Base-by-base conservation (phyloP, 2,113 vertebrate species). In the Antennarius striatus region DNA sequence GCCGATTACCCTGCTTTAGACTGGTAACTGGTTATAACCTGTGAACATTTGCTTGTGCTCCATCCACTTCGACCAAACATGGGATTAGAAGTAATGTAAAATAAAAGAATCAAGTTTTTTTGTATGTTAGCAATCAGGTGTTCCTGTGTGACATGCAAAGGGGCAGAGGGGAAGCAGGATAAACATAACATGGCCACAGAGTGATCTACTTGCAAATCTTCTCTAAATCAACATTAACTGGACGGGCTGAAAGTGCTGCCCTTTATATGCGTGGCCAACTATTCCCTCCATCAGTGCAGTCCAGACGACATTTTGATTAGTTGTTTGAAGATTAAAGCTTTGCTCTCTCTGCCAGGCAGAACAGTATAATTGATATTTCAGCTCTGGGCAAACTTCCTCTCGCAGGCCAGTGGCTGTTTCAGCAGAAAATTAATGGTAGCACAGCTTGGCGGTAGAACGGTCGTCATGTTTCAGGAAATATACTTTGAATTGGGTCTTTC, bases 361-460 rank as follows among this genome's bases (percentile, higher is more conserved):
- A 90, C 80, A 80, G 75, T 87, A 88, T 91, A 90, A 91, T 89
- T 90, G 89, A 91, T 90, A 91, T 92, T 92, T 90, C 86, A 86
- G 89, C 89, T 90, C 84, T 81, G 80, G 84, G 86, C 86, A 89
- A 90, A 89, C 82, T 89, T 84, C 76, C 84, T 82, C 82, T 77
- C 66, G 62, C 78, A 88, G 86, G 86, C 90, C 89, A 89, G 77
- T 91, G 90, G 90, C 90, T 90, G 90, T 86, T 91, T 91, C 87
- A 89, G 90, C 90, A 91, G 85, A 89, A 91, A 91, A 91, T 84
- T 79, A 89, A 90, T 90, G 87, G 89, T 89, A 87, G 86, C 89
- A 85, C 87, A 89, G 89, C 86, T 89, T 84, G 81, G 80, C 61
- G 63, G 85, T 80, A 82, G 73, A 87, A 76, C 77, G 68, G 45